Evolutionary conservation across 37 sponge, comb jelly and placozoan species (phyloP).

Genomic region (Hexactinellida sp.): DNA sequence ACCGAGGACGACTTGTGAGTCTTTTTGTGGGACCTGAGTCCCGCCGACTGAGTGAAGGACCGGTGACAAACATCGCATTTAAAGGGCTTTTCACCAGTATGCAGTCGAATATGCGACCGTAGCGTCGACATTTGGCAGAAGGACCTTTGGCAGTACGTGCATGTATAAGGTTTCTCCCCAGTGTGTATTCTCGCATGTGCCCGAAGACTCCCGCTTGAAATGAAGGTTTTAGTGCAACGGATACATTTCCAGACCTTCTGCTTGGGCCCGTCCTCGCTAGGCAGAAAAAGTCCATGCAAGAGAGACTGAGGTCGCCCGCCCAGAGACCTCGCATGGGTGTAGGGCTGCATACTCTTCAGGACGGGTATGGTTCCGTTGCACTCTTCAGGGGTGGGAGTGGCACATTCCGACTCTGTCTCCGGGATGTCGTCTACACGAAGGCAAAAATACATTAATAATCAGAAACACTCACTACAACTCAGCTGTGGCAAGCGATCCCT

Average conservation of each 20-base stretch:
- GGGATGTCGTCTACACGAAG: not conserved
- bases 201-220: slow-evolving; percentile 43
- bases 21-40: slow-evolving; percentile 50
- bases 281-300: slow-evolving; percentile 39
- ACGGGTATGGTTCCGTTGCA: not conserved
- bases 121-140: slow-evolving; percentile 49
- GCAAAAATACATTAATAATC: too few species aligned
- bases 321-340: not conserved
- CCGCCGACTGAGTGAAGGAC: slow-evolving; percentile 60
- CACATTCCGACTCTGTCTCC: not conserved
- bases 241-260: slow-evolving; percentile 36
- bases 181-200: slow-evolving; percentile 61
- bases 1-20: slow-evolving; percentile 24
- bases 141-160: slow-evolving; percentile 40
- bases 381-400: not conserved
- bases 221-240: slow-evolving; percentile 41
- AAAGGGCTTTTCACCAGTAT: slow-evolving; percentile 67
- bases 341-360: not conserved
- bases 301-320: not conserved
- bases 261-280: slow-evolving; percentile 34
- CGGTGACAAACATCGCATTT: slow-evolving; percentile 49
- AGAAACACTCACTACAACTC: too few species aligned
- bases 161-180: slow-evolving; percentile 55
- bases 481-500: too few species aligned
- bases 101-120: slow-evolving; percentile 42